Evolutionary conservation across 2,113 vertebrate species (phyloP).

Genomic region (Sterna hirundo): DNA sequence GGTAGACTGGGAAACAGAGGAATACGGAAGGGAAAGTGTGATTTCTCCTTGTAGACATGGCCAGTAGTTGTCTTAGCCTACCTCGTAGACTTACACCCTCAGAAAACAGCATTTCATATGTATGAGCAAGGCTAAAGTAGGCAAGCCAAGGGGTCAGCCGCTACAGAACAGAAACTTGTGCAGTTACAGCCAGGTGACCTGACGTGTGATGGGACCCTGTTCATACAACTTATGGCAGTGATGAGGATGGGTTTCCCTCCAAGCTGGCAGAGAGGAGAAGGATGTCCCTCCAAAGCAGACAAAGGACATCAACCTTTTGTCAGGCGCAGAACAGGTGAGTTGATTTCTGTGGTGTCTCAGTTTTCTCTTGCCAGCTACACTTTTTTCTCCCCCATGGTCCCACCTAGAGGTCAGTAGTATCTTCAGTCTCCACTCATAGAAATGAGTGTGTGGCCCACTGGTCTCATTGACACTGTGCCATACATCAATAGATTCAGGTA

Average conservation of each 20-base stretch:
- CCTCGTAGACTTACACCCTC: fast-evolving
- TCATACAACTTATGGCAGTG: not conserved
- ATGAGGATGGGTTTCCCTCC: not conserved
- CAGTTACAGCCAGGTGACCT: not conserved
- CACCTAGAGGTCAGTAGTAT: not conserved
- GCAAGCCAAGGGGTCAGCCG: not conserved
- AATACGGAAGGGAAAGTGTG: not conserved
- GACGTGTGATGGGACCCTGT: fast-evolving
- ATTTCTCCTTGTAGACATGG: not conserved
- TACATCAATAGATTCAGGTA: not conserved
- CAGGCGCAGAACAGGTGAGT: not conserved
- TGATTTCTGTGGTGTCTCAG: not conserved
- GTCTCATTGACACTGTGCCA: fast-evolving
- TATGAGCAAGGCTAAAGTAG: not conserved
- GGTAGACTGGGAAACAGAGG: not conserved
- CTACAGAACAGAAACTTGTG: not conserved
- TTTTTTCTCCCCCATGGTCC: fast-evolving
- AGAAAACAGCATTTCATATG: fast-evolving
- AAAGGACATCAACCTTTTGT: not conserved
- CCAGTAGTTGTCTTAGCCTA: not conserved
- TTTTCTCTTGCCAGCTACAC: not conserved
- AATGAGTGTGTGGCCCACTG: not conserved
- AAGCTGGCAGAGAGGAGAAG: not conserved
- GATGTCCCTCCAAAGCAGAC: not conserved
- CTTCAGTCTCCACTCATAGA: not conserved